These are phyloP conservation scores for Lamprologus ornatipinnis DNA, from an alignment of 2,113 vertebrate species.

Conservation along the genomic window DNA sequence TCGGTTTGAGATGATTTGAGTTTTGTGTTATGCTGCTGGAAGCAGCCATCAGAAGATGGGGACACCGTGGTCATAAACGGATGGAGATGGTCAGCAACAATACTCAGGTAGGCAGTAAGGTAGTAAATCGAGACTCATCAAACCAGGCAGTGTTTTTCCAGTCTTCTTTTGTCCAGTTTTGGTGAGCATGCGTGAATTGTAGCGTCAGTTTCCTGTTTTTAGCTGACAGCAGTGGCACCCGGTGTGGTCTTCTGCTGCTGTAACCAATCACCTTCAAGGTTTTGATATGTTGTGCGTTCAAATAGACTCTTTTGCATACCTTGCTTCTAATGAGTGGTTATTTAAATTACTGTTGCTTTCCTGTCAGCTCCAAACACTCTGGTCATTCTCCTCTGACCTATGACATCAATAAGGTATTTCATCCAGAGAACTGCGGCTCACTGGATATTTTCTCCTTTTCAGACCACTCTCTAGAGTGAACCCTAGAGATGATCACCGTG, in stretches of 20 bases:
- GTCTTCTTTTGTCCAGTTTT: not conserved
- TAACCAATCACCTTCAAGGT: not conserved
- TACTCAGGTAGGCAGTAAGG: not conserved
- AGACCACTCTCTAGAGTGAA: not conserved
- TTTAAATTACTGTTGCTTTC: not conserved
- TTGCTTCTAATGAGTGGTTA: not conserved
- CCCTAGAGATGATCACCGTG: not conserved
- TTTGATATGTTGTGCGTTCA: not conserved
- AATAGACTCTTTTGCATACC: not conserved
- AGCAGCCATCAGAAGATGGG: not conserved
- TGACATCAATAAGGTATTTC: not conserved
- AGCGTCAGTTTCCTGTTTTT: not conserved
- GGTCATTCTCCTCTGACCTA: not conserved
- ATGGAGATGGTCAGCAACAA: not conserved
- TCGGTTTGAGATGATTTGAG: not conserved
- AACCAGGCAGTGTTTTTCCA: not conserved
- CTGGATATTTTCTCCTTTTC: not conserved
- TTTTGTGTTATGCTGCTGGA: not conserved
- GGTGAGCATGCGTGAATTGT: not conserved
- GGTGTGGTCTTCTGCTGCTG: not conserved
- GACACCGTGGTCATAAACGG: fast-evolving
- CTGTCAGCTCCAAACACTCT: not conserved
- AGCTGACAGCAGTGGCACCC: not conserved
- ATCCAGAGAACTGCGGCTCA: not conserved
- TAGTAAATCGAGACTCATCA: not conserved